These are phyloP conservation scores for Dipodomys merriami DNA, from an alignment of 2,113 vertebrate species.

Conservation along the genomic window DNA sequence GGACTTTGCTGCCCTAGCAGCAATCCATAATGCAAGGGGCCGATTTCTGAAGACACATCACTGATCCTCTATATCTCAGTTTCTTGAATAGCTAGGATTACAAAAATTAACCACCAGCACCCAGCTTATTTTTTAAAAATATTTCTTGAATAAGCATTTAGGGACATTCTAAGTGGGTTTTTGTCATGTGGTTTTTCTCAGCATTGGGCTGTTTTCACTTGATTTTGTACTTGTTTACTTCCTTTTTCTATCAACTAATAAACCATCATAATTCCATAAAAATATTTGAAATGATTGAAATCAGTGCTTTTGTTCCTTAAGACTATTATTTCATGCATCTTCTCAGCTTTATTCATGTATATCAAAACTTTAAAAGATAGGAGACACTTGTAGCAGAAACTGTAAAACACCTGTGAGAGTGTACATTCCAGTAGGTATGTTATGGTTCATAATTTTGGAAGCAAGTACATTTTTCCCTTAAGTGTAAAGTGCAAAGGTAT, in stretches of 20 bases:
- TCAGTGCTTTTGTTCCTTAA: background rate
- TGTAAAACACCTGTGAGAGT: conserved; percentile 35
- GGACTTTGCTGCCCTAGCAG: too few relatives aligned
- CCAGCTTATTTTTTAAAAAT: background rate
- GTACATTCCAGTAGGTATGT: background rate
- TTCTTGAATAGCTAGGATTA: too few relatives aligned
- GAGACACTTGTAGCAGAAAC: background rate
- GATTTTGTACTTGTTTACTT: conserved; percentile 44
- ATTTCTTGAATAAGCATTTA: conserved; percentile 52
- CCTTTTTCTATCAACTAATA: conserved; percentile 41
- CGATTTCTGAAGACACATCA: too few relatives aligned
- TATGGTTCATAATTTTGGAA: conserved; percentile 53
- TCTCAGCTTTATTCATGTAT: background rate
- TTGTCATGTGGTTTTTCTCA: conserved; percentile 42
- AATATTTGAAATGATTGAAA: conserved; percentile 31
- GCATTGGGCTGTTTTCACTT: background rate
- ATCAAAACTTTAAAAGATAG: conserved; percentile 41
- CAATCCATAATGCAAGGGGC: too few relatives aligned
- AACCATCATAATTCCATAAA: conserved; percentile 31
- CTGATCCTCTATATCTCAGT: too few relatives aligned
- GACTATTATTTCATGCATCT: background rate
- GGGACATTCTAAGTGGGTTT: background rate
- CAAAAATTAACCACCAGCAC: too few relatives aligned
- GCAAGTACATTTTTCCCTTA: background rate
- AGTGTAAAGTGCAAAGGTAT: background rate